A percentile compares a stretch with the other conserved stretches of the same genome.
phyloP scores from a whole-genome alignment of 2,113 vertebrate species.

The Coregonus clupeaformis region DNA sequence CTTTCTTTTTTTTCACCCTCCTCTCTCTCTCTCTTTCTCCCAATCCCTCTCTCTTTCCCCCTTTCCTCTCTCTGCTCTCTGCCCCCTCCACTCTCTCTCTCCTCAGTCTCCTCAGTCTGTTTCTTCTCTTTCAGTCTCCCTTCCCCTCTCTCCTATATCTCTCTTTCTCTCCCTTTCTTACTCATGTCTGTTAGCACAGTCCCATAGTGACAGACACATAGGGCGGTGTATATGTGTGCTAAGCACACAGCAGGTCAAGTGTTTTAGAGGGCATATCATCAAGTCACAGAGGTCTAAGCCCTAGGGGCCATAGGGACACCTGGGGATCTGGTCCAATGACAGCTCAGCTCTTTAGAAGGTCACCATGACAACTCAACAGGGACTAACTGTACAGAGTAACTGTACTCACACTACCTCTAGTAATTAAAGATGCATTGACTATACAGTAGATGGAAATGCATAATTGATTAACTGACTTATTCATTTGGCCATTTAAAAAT shows the following conservation, averaged over 20 bases:
- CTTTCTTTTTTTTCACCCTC: conserved; percentile 16
- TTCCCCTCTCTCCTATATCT: background rate
- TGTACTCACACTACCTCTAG: too few species aligned
- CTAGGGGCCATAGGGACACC: background rate
- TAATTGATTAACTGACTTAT: too few species aligned
- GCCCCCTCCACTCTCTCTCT: background rate
- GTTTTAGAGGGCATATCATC: background rate
- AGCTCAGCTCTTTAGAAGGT: background rate
- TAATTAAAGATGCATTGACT: too few species aligned
- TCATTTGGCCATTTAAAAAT: too few species aligned
- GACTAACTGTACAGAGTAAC: background rate
- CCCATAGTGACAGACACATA: conserved; percentile 13
- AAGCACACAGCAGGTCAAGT: conserved; percentile 21
- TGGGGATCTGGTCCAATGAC: background rate
- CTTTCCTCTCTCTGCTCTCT: background rate
- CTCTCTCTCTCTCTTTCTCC: too few species aligned
- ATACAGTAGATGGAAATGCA: too few species aligned
- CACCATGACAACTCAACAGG: background rate
- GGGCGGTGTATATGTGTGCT: conserved; percentile 19
- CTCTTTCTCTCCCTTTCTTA: conserved; percentile 3
- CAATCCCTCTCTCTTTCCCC: background rate
- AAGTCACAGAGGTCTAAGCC: background rate
- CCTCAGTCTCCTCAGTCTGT: background rate
- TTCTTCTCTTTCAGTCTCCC: background rate
- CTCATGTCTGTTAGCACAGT: conserved; percentile 4